Percentiles rank a stretch among this genome's conserved stretches.
Conservation (phyloP, 1,140 invertebrate species). For the Achatina immaculata region DNA sequence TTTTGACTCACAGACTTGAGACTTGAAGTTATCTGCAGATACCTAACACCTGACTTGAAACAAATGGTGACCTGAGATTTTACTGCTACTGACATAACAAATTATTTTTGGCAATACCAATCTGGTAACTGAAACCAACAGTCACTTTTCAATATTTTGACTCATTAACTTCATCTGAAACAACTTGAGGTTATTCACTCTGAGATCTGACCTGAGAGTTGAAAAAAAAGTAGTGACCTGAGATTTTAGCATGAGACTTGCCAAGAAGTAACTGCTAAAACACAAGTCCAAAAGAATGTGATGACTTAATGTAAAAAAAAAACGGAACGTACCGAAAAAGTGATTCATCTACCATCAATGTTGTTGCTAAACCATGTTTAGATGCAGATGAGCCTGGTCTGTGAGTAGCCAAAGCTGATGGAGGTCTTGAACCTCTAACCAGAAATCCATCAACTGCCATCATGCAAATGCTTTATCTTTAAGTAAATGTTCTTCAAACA, state of each 20-base stretch:
- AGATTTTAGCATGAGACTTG: not conserved
- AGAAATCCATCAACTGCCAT: constrained; percentile 22
- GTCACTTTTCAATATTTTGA: too few species aligned
- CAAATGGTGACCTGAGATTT: too few species aligned
- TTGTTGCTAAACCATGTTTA: constrained; percentile 21
- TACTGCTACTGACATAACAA: too few species aligned
- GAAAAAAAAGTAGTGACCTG: too few species aligned
- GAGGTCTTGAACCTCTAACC: constrained; percentile 19
- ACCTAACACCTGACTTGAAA: too few species aligned
- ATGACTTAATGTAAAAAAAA: not conserved
- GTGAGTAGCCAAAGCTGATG: constrained; percentile 21
- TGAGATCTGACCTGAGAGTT: too few species aligned
- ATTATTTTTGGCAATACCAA: too few species aligned
- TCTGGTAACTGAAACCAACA: too few species aligned
- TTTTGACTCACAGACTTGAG: too few species aligned
- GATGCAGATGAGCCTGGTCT: not conserved
- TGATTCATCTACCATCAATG: constrained; percentile 32
- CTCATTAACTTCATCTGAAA: too few species aligned
- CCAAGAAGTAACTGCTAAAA: not conserved
- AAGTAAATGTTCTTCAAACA: not conserved
- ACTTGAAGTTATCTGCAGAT: too few species aligned
- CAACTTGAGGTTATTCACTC: too few species aligned
- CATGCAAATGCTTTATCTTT: not conserved
- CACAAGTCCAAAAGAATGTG: not conserved
- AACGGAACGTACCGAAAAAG: constrained; percentile 14